Conservation (phyloP, 2,888 invertebrate genomes). For the Megalurothrips usitatus region DNA sequence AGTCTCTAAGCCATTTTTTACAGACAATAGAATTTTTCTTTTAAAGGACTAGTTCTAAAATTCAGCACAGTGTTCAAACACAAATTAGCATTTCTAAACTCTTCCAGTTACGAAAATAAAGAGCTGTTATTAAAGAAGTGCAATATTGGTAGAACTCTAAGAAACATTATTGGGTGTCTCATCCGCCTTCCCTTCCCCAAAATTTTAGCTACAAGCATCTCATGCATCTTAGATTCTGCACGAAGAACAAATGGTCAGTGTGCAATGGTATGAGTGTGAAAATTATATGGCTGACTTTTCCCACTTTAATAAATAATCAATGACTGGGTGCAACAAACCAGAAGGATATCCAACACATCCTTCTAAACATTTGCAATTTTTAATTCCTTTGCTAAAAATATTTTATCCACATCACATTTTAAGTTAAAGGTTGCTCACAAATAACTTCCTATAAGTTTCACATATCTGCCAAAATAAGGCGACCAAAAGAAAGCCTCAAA, state of each 20-base stretch:
- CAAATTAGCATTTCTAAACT: background rate
- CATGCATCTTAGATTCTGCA: background rate
- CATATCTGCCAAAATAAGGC: too few relatives aligned
- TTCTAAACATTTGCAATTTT: background rate
- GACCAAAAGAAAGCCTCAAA: too few relatives aligned
- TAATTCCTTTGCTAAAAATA: background rate
- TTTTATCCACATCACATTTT: too few relatives aligned
- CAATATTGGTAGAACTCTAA: too few relatives aligned
- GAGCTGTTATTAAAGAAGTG: too few relatives aligned
- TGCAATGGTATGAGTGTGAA: background rate
- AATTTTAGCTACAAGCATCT: background rate
- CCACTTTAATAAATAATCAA: background rate
- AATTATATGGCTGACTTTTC: slow-evolving; percentile 10
- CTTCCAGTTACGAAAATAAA: background rate
- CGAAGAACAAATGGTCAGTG: slow-evolving; percentile 12
- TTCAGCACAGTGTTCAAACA: too few relatives aligned
- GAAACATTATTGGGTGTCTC: too few relatives aligned
- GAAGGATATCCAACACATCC: background rate
- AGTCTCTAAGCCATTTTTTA: too few relatives aligned
- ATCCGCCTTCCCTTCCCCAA: background rate
- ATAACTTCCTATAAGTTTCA: too few relatives aligned
- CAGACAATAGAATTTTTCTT: too few relatives aligned
- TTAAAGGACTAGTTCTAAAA: too few relatives aligned
- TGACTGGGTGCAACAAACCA: background rate
- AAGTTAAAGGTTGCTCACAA: too few relatives aligned